Conservation (phyloP, 2,113 vertebrate genomes). For the Tychaedon coryphoeus region DNA sequence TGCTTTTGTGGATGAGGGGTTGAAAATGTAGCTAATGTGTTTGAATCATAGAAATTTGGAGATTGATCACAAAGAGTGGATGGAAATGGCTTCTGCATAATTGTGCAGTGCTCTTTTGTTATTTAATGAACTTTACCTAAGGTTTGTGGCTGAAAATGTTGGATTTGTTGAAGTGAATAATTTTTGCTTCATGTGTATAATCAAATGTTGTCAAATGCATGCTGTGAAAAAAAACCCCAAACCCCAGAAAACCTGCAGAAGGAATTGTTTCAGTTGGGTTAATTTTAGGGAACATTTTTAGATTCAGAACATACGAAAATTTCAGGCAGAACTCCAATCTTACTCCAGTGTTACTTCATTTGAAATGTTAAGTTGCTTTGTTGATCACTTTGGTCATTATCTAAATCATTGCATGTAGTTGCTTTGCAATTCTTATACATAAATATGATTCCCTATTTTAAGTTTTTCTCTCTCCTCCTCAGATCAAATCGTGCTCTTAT, state of each 20-base stretch:
- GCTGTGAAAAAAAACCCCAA: not conserved
- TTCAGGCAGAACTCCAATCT: not conserved
- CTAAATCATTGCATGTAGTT: not conserved
- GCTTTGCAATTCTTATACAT: not conserved
- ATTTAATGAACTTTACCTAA: not conserved
- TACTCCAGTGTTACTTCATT: not conserved
- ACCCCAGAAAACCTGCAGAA: not conserved
- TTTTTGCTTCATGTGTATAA: not conserved
- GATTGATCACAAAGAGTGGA: not conserved
- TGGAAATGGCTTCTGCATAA: not conserved
- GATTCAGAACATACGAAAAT: not conserved
- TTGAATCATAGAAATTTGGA: not conserved
- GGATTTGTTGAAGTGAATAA: not conserved
- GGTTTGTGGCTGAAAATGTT: not conserved
- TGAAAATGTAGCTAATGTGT: not conserved
- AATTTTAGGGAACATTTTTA: not conserved
- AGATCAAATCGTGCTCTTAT: constrained; percentile 96
- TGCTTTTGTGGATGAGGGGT: not conserved
- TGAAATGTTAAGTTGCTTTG: not conserved
- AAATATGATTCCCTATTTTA: not conserved
- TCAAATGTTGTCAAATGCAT: not conserved
- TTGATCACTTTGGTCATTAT: not conserved
- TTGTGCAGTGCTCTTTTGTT: not conserved
- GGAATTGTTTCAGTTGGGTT: not conserved
- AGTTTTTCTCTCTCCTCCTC: constrained; percentile 20